A percentile compares a stretch with the other conserved stretches of the same genome.
phyloP scores from a whole-genome alignment of 2,797 vertebrate species.

The Furcifer pardalis region DNA sequence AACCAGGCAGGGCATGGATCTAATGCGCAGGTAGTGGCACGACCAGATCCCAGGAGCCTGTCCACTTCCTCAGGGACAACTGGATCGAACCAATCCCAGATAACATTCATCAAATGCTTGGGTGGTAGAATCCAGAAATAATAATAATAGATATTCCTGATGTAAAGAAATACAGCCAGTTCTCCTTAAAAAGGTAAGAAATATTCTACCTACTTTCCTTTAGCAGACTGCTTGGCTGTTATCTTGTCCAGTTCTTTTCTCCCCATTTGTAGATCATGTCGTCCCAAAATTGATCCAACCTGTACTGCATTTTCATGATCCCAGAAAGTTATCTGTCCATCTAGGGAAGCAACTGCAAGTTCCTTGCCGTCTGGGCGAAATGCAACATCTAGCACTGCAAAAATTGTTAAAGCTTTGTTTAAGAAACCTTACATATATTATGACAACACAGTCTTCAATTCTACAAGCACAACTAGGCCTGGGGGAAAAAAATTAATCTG shows the following conservation, averaged over 20 bases:
- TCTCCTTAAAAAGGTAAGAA: background rate
- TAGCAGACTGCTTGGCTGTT: constrained; percentile 92
- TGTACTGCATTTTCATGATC: constrained; percentile 85
- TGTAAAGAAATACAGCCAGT: background rate
- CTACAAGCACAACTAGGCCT: background rate
- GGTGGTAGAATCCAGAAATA: background rate
- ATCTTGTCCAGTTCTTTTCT: constrained; percentile 94
- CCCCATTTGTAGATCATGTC: constrained; percentile 90
- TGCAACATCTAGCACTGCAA: constrained; percentile 83
- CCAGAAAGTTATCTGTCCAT: constrained; percentile 94
- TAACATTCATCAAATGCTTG: no score
- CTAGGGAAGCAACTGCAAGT: constrained; percentile 88
- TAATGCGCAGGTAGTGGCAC: no score
- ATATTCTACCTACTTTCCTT: constrained; percentile 88
- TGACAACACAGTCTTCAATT: rapidly evolving
- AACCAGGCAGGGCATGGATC: no score
- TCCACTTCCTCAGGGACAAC: no score
- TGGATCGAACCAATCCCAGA: no score
- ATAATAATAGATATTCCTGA: background rate
- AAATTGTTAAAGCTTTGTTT: background rate
- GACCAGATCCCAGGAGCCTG: no score
- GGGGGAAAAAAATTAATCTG: background rate
- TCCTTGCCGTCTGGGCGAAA: constrained; percentile 92
- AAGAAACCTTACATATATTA: background rate
- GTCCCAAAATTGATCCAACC: constrained; percentile 85